Conservation (phyloP, 2,797 vertebrate species). For the Potorous gilbertii region DNA sequence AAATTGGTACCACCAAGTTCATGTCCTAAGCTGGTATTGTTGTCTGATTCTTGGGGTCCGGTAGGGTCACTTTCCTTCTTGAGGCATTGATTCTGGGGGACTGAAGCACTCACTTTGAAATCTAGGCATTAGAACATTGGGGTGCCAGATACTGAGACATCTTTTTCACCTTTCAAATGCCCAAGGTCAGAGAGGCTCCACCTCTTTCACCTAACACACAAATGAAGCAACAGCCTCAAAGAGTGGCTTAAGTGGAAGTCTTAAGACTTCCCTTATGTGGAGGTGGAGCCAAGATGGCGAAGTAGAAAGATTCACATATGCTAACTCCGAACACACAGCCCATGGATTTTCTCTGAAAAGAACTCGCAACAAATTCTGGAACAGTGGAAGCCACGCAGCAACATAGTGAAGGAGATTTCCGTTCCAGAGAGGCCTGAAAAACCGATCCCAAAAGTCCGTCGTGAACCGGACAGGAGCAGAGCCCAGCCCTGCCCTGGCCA, state of each 20-base stretch:
- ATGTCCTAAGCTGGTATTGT: background rate
- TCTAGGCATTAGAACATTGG: background rate
- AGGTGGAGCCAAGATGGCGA: too few species aligned
- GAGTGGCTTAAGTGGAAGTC: too few species aligned
- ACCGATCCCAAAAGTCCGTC: too few species aligned
- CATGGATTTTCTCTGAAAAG: too few species aligned
- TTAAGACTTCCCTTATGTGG: background rate
- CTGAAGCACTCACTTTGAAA: background rate
- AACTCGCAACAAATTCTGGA: too few species aligned
- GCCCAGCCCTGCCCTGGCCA: too few species aligned
- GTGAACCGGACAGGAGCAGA: too few species aligned
- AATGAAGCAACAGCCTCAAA: background rate
- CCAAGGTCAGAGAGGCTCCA: background rate
- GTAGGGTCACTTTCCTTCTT: background rate
- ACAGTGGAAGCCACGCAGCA: too few species aligned
- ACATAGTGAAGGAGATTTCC: too few species aligned
- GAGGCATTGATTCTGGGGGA: background rate
- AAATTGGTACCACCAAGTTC: background rate
- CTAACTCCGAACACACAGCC: too few species aligned
- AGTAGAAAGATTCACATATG: too few species aligned
- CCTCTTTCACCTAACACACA: background rate
- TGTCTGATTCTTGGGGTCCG: background rate
- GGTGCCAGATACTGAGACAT: background rate
- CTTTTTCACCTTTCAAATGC: background rate
- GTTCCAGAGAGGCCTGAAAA: too few species aligned